Percentiles rank a stretch among this genome's conserved stretches.
Evolutionary conservation across 2,888 invertebrate species (phyloP).

Genomic region (Celastrina argiolus): DNA sequence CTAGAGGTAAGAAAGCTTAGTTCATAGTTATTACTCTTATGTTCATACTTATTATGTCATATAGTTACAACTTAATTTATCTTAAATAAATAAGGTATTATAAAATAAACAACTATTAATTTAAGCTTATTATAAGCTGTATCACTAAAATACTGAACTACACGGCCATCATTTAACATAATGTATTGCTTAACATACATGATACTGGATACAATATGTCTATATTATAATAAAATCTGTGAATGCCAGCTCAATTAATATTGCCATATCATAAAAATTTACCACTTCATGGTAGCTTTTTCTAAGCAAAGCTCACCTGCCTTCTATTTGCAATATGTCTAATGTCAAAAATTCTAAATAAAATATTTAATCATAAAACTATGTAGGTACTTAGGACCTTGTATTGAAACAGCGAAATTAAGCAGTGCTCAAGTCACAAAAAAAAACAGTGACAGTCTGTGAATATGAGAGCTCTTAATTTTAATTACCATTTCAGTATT

Average conservation of each 20-base stretch:
- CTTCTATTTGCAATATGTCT: neutral
- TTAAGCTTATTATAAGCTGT: neutral
- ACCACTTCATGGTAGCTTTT: no score
- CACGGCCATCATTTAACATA: neutral
- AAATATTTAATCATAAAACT: neutral
- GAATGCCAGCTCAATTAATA: no score
- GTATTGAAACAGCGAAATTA: neutral
- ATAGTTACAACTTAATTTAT: neutral
- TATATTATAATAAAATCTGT: no score
- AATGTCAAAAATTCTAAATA: neutral
- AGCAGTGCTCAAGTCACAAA: no score
- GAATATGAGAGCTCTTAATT: no score
- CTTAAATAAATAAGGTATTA: neutral
- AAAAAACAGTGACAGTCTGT: no score
- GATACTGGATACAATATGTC: neutral
- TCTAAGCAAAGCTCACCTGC: no score
- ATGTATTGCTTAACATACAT: neutral
- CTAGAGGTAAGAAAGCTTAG: neutral
- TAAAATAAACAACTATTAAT: neutral
- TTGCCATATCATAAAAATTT: no score
- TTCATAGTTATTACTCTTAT: neutral
- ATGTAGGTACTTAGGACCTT: neutral
- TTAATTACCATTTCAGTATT: no score
- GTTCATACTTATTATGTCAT: neutral
- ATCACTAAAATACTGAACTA: neutral